Evolutionary conservation across 64 coral and sea anemone genomes (phyloP).

Genomic region (Hydrozoanthus tunicans): DNA sequence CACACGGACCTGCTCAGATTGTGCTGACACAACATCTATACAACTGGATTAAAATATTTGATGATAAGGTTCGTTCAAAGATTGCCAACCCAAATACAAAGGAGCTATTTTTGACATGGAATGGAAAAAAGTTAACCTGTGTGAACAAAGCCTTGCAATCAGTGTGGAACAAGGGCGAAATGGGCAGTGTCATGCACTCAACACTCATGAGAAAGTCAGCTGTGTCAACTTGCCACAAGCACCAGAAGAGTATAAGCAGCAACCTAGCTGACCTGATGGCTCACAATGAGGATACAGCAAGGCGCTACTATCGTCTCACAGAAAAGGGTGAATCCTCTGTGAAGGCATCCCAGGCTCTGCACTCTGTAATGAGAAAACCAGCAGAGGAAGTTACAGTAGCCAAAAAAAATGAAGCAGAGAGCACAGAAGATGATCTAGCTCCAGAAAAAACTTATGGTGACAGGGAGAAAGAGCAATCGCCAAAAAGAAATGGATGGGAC

Average conservation of each 20-base stretch:
- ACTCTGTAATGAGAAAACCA: constrained; percentile 17
- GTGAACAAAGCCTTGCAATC: constrained; percentile 18
- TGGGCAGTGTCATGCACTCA: constrained; percentile 10
- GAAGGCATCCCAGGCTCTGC: constrained; percentile 1
- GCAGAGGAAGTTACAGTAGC: background rate
- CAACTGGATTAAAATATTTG: constrained; percentile 29
- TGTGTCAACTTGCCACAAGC: constrained; percentile 27
- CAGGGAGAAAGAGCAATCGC: constrained; percentile 4
- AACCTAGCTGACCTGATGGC: constrained; percentile 26
- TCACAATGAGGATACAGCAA: constrained; percentile 22
- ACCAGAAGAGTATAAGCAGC: background rate
- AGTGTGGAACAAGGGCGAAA: constrained; percentile 26
- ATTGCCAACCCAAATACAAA: constrained; percentile 7
- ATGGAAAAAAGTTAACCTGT: constrained; percentile 4
- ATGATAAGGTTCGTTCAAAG: background rate
- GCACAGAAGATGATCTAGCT: background rate
- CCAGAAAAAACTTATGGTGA: background rate
- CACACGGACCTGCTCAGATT: constrained; percentile 30
- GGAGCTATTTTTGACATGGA: constrained; percentile 33
- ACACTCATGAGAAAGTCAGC: constrained; percentile 19
- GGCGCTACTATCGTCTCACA: background rate
- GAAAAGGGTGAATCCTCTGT: constrained; percentile 24
- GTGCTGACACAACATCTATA: constrained; percentile 7
- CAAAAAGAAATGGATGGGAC: background rate
- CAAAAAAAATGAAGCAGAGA: background rate